Evolutionary conservation across 2,888 invertebrate genomes (phyloP).

Genomic region (Ellobium chinense): DNA sequence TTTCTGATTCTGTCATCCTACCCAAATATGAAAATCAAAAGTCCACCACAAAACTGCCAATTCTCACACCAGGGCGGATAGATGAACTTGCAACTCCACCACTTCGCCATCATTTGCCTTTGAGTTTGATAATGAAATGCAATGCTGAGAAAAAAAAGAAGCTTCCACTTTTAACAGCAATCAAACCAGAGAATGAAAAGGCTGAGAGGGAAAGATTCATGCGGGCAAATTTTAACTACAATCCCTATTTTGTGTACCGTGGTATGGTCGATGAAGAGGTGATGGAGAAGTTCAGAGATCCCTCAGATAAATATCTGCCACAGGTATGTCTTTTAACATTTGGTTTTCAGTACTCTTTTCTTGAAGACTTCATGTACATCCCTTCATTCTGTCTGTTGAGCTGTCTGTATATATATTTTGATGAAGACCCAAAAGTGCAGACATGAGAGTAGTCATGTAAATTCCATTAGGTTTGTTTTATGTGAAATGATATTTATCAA

Average conservation of each 20-base stretch:
- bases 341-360: too few species aligned
- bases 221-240: slow-evolving; percentile 69
- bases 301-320: slow-evolving; percentile 65
- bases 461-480: too few species aligned
- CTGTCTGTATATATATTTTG: too few species aligned
- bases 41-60: neutral
- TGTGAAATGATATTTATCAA: too few species aligned
- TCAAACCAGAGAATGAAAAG: slow-evolving; percentile 73
- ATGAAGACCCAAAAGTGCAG: too few species aligned
- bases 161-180: slow-evolving; percentile 66
- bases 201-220: slow-evolving; percentile 72
- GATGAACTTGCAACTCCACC: slow-evolving; percentile 33
- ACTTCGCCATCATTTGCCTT: neutral
- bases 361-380: too few species aligned
- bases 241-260: slow-evolving; percentile 71
- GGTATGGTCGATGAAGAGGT: slow-evolving; percentile 63
- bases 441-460: too few species aligned
- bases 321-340: slow-evolving; percentile 56
- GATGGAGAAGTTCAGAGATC: slow-evolving; percentile 61
- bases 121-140: neutral
- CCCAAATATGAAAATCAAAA: neutral
- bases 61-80: slow-evolving; percentile 15
- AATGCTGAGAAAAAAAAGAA: slow-evolving; percentile 60
- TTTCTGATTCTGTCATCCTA: neutral
- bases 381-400: too few species aligned